Evolutionary conservation across 2,113 vertebrate species (phyloP).

Genomic region (Columba janthina): DNA sequence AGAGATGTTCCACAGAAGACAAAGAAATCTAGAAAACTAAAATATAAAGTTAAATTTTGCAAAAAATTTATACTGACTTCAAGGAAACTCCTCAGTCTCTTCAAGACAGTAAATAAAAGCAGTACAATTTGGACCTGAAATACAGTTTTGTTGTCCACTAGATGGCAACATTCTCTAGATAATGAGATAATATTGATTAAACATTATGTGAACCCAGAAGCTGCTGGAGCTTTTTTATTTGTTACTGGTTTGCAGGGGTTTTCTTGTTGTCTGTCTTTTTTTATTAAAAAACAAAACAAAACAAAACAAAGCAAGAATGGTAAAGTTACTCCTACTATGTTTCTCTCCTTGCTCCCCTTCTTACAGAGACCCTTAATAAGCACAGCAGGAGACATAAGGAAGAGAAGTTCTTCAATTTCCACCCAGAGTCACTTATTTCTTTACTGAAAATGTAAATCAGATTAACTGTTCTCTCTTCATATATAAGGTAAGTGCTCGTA

Average conservation of each 20-base stretch:
- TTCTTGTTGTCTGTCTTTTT: background rate
- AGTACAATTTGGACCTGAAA: background rate
- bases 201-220: background rate
- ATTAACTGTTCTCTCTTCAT: background rate
- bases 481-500: background rate
- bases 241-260: background rate
- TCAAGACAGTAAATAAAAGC: background rate
- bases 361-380: background rate
- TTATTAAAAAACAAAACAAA: background rate
- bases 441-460: background rate
- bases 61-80: background rate
- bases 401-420: background rate
- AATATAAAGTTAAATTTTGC: background rate
- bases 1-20: background rate
- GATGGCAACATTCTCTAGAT: constrained; percentile 24
- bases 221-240: background rate
- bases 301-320: background rate
- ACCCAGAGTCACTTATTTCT: background rate
- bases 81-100: background rate
- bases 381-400: background rate
- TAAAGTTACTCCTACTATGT: background rate
- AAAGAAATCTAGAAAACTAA: background rate
- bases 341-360: background rate
- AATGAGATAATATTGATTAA: fast-evolving
- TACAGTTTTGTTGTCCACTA: background rate